These are phyloP conservation scores for Platycnemis pennipes DNA, from an alignment of 2,888 invertebrate species.

Conservation along the genomic window DNA sequence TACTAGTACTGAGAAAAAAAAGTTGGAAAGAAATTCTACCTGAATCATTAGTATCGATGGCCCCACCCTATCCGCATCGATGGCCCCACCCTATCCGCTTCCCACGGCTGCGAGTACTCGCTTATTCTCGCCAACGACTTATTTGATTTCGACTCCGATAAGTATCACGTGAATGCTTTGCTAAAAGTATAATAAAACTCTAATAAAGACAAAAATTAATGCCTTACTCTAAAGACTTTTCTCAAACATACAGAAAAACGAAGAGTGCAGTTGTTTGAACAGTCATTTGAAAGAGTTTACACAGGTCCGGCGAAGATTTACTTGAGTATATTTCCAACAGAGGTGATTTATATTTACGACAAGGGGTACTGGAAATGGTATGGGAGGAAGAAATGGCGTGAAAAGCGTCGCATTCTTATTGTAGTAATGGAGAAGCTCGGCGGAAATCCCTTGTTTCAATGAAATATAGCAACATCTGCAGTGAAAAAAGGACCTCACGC, in stretches of 20 bases:
- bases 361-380: neutral
- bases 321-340: neutral
- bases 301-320: neutral
- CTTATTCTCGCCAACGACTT: neutral
- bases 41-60: neutral
- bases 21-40: neutral
- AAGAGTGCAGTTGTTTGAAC: neutral
- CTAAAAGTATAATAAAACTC: conserved; percentile 26
- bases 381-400: neutral
- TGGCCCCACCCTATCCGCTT: neutral
- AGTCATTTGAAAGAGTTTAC: neutral
- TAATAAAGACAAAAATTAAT: neutral
- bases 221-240: neutral
- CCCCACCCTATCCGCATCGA: neutral
- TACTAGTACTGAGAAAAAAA: neutral
- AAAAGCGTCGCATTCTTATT: neutral
- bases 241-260: neutral
- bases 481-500: neutral
- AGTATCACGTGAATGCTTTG: neutral
- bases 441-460: neutral
- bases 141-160: neutral
- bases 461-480: neutral
- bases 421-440: neutral
- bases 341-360: neutral
- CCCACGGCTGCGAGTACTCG: neutral